Base-by-base conservation (phyloP, 2,797 vertebrate genomes). In the Galago senegalensis region DNA sequence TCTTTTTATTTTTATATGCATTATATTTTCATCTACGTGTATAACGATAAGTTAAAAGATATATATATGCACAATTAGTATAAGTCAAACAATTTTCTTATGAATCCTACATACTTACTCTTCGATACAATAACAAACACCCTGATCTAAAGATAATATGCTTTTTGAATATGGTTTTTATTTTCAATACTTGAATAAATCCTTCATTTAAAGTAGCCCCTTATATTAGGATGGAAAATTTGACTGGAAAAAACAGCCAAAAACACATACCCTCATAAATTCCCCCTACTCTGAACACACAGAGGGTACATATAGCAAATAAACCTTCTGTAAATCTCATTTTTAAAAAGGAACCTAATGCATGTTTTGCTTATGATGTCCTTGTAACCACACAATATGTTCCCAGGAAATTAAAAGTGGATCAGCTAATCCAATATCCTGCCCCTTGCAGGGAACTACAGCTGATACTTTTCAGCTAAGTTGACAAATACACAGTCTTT, bases 351-450 rank as follows among this genome's bases (percentile, higher is more conserved):
- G 20, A 73, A 43, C 72, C 67, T 56, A 88, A 49, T 56, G 37
- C 11, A 81, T 2, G 40, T 87, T 95, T 93, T 93, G 84, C 40
- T 85, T 60, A 65, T 73, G 73, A 34, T 53, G 29, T 89, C 70
- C 65, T 89, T 88, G 13, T 73, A 70, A 56, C 37, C 43, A 89
- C 69, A 90, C 92, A 97, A 25, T 89, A 89, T 89, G 92, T 86
- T 92, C 69, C 67, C 58, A 93, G 92, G 91, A 97, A 96, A 96
- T 96, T 85, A 92, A 49, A 91, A 80, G 53, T 72, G 69, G 20
- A 69, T 31, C 9, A 46, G 60, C 23, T 93, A 92, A 83, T 94
- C 58, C 56, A 96, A 95, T 93, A 96, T 91, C 93, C 93, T 96
- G 90, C 23, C 60, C 72, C 79, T 87, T 61, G 40, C 60, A 86